phyloP scores from a whole-genome alignment of 2,113 vertebrate species.

The Rynchops niger region DNA sequence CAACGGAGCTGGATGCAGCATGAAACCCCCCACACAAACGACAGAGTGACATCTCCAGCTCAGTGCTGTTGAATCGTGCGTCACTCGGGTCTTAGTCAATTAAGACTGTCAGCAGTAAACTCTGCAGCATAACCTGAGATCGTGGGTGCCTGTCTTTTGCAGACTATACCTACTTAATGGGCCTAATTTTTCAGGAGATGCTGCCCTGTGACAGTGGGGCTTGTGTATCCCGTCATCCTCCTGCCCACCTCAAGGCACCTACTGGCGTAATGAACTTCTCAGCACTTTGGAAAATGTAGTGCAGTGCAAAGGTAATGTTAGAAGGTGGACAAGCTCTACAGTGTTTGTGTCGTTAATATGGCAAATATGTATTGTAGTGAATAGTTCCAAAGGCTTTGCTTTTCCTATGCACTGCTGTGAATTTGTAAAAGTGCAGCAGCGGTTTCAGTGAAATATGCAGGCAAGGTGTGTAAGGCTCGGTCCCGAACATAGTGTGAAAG shows the following conservation, averaged over 20 bases:
- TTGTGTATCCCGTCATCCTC: background rate
- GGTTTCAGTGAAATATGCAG: background rate
- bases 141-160: background rate
- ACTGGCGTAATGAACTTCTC: background rate
- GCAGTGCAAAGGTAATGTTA: background rate
- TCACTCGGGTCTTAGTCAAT: background rate
- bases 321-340: background rate
- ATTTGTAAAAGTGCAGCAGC: background rate
- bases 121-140: background rate
- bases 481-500: background rate
- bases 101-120: background rate
- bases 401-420: background rate
- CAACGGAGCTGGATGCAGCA: accelerated
- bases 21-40: no score
- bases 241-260: background rate
- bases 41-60: background rate
- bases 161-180: background rate
- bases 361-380: background rate
- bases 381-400: background rate
- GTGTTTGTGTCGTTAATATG: background rate
- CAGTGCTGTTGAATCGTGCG: background rate
- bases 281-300: background rate
- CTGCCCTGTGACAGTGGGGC: background rate
- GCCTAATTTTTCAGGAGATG: background rate
- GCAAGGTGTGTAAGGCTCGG: background rate